Evolutionary conservation across 2,797 vertebrate genomes (phyloP).

Genomic region (Percopsis omiscomaycus): DNA sequence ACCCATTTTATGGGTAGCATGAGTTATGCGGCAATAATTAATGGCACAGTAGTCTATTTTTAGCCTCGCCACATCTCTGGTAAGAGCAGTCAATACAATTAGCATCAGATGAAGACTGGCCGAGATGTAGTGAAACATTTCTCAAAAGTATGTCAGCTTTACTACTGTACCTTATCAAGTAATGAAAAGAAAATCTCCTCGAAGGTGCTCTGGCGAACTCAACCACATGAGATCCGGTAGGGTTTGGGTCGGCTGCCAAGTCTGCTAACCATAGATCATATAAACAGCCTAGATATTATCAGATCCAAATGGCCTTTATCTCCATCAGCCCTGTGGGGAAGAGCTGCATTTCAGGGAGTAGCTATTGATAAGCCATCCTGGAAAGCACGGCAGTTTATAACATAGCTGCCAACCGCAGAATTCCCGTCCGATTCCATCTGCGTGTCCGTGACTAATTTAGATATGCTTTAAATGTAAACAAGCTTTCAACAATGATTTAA

Average conservation of each 20-base stretch:
- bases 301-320: constrained; percentile 66
- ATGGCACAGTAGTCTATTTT: constrained; percentile 44
- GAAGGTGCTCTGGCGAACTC: constrained; percentile 40
- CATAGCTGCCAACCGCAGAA: constrained; percentile 15
- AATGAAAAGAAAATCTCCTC: constrained; percentile 15
- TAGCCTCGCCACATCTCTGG: constrained; percentile 29
- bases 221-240: constrained; percentile 40
- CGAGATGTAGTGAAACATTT: constrained; percentile 26
- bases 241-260: constrained; percentile 50
- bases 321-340: constrained; percentile 48
- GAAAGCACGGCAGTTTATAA: constrained; percentile 32
- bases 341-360: constrained; percentile 46
- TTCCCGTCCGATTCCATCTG: constrained; percentile 28
- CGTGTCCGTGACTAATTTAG: constrained; percentile 14
- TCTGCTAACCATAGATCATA: constrained; percentile 63
- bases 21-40: constrained; percentile 39
- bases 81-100: constrained; percentile 37
- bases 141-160: constrained; percentile 30
- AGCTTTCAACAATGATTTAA: constrained; percentile 18
- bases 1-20: constrained; percentile 1
- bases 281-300: constrained; percentile 70
- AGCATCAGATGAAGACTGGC: constrained; percentile 22
- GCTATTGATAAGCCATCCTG: constrained; percentile 55
- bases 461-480: constrained; percentile 30
- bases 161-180: constrained; percentile 2